Base-by-base conservation (phyloP, 2,888 invertebrate species). In the Melanostoma scalare region DNA sequence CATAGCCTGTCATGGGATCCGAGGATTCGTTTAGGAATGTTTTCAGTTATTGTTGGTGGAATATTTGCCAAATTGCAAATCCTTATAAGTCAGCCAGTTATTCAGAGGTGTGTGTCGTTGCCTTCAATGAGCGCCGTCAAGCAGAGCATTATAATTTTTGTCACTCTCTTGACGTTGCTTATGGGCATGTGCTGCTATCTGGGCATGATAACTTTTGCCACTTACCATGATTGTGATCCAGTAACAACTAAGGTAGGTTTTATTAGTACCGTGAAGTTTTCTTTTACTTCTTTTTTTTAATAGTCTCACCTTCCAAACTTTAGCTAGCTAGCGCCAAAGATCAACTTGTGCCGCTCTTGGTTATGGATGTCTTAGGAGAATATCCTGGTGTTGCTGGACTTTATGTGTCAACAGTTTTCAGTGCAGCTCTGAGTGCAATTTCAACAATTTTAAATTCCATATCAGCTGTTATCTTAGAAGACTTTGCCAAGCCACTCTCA, bases 351-450 rank as follows among this genome's bases (percentile, higher is more conserved):
- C 97, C 97, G 0, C 90, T 97, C 6, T 92, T 96, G 48, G 96
- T 97, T 10, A 96, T 97, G 96, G 95, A 97, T 86, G 94, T 95
- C 8, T 91, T 97, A 33, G 94, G 95, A 2, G 92, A 94, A 55
- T 93, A 94, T 85, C 96, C 96, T 0, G 97, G 97, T 0, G 90
- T 98, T 40, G 94, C 97, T 0, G 98, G 98, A 33, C 92, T 98
- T 3, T 97, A 97, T 89, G 94, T 97, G 0, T 96, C 97, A 42
- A 97, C 97, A 3, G 95, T 98, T 46, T 97, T 97, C 89, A 97
- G 97, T 91, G 98, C 97, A 4, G 96, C 97, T 6, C 92, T 98
- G 10, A 96, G 96, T 89, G 95, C 96, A 0, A 93, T 96, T 89
- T 96, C 96, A 0, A 96, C 96, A 9, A 96, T 95, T 0, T 91